phyloP scores from a whole-genome alignment of 2,113 vertebrate genomes.

The Megaleporinus macrocephalus region DNA sequence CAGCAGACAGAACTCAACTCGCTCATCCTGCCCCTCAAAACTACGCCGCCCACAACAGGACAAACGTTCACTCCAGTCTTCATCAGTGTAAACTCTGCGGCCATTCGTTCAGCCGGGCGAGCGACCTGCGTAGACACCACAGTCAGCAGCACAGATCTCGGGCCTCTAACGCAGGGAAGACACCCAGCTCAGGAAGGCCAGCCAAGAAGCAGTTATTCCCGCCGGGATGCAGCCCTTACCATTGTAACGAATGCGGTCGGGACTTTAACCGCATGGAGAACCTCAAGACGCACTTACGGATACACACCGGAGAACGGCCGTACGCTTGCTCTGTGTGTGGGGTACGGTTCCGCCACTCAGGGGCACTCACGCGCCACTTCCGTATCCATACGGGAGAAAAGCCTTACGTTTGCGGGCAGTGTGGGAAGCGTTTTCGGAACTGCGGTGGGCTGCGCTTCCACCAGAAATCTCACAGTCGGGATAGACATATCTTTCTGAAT shows the following conservation, averaged over 20 bases:
- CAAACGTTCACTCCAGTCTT: constrained; percentile 27
- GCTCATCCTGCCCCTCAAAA: constrained; percentile 46
- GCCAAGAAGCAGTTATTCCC: constrained; percentile 67
- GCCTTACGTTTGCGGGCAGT: constrained; percentile 74
- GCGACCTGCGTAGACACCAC: constrained; percentile 68
- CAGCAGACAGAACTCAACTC: constrained; percentile 45
- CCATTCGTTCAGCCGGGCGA: constrained; percentile 69
- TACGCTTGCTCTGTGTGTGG: constrained; percentile 74
- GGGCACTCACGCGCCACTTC: constrained; percentile 74
- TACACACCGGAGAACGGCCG: constrained; percentile 76
- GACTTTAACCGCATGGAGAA: constrained; percentile 79
- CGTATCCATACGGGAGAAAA: constrained; percentile 79
- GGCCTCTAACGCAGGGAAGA: constrained; percentile 6
- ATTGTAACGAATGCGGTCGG: constrained; percentile 70
- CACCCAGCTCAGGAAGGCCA: constrained; percentile 34
- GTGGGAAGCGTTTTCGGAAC: constrained; percentile 76
- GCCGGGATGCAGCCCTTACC: constrained; percentile 74
- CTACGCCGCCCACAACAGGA: constrained; percentile 52
- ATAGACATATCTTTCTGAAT: constrained; percentile 35
- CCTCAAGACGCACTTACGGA: constrained; percentile 77
- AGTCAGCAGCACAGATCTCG: constrained; percentile 64
- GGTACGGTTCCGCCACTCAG: constrained; percentile 76
- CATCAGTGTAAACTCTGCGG: constrained; percentile 69
- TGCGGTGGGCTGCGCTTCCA: constrained; percentile 75
- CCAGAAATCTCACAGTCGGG: constrained; percentile 70